Base-by-base conservation (phyloP, 2,113 vertebrate genomes). In the Odobenus rosmarus region DNA sequence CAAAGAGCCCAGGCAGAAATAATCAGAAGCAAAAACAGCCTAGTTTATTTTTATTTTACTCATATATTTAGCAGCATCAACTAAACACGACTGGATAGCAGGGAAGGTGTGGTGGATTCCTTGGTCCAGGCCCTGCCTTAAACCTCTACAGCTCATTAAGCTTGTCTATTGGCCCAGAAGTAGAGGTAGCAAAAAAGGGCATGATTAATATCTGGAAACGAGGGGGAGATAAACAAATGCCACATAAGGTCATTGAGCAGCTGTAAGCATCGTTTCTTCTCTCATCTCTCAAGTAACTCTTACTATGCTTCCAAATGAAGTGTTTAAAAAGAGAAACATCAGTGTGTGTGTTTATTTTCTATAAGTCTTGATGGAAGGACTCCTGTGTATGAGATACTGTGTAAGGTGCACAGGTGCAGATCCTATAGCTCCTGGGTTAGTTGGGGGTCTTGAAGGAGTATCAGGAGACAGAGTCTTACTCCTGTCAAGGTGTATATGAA, bases 171-270 rank as follows among this genome's bases (percentile, higher is more conserved):
- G 92, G 93, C 90, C 79, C 72, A 51, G 64, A 59, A 96, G 46
- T 61, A 77, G 53, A 86, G 64, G 53, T 76, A 72, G 88, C 28
- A 90, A 94, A 69, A 87, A 84, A 98, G 93, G 33, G 23, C 33
- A 14, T 79, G 71, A 57, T 85, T 93, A 93, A 95, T 80, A 55
- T 79, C 51, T 85, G 46, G 39, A 55, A 85, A 59, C 31, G 33
- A 39, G 13, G 21, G 18, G 12, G 57, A 39, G 28, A 31, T 6
- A 62, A 61, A 82, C 39, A 90, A 88, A 83, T 21, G 36, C 21
- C n/a, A 23, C 28, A 55, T 49, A 46, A 79, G 72, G 93, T 76
- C 24, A 86, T 51, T 18, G 31, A 83, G 59, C 64, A 39, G 39
- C 39, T 89, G 24, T 71, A 18, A 59, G n/a, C 46, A 11, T 77